phyloP scores from a whole-genome alignment of 2,888 invertebrate species.

The Encarsia formosa region DNA sequence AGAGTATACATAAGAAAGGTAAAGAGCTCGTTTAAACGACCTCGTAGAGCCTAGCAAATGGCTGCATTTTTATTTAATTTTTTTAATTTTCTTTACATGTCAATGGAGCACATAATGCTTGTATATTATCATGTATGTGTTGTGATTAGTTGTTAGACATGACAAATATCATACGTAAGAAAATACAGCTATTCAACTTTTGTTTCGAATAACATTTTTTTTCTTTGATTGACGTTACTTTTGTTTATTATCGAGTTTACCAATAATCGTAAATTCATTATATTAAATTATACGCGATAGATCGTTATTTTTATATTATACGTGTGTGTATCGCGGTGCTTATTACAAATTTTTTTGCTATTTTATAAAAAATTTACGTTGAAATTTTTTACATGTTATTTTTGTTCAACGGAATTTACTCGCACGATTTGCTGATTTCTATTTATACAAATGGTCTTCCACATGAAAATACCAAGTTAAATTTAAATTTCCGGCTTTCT shows the following conservation, averaged over 20 bases:
- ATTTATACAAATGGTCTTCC: too few species aligned
- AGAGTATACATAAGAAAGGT: too few species aligned
- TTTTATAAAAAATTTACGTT: slow-evolving; percentile 12
- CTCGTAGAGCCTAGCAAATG: slow-evolving; percentile 42
- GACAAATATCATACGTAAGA: too few species aligned
- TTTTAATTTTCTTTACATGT: slow-evolving; percentile 41
- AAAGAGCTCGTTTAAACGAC: too few species aligned
- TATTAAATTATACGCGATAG: slow-evolving; percentile 34
- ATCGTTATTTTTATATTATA: neutral
- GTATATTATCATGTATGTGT: slow-evolving; percentile 47
- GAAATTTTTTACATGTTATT: neutral
- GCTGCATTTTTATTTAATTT: slow-evolving; percentile 12
- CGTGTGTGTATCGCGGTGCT: slow-evolving; percentile 24
- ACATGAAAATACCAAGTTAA: too few species aligned
- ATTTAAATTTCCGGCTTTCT: too few species aligned
- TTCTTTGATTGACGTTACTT: neutral
- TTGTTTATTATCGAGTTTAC: neutral
- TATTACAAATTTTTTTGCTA: slow-evolving; percentile 15
- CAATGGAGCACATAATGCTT: slow-evolving; percentile 50
- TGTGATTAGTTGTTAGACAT: slow-evolving; percentile 48
- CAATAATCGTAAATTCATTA: slow-evolving; percentile 30
- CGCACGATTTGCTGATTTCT: neutral
- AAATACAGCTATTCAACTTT: slow-evolving; percentile 17
- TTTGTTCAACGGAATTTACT: neutral
- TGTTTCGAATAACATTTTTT: neutral